phyloP scores from a whole-genome alignment of 2,113 vertebrate genomes.

The human (Homo sapiens) region GRCh38 chr12:66688001-66688500 shows the following conservation, averaged over 20 bases:
- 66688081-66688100: neutral
- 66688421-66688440: neutral
- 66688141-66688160: neutral
- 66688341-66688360: neutral
- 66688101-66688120: neutral
- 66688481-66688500: neutral
- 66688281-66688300: neutral
- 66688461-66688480: neutral
- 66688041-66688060: neutral
- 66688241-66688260: neutral
- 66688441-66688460: neutral
- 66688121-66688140: neutral
- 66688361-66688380: neutral
- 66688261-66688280: neutral
- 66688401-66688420: neutral
- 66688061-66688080: neutral
- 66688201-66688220: neutral
- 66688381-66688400: neutral
- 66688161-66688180: neutral
- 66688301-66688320: neutral
- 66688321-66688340: neutral
- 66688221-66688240: neutral
- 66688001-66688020: neutral
- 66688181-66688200: neutral
- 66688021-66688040: neutral